Evolutionary conservation across 2,797 vertebrate genomes (phyloP).

Genomic region (Tokudaia tokunoshimensis): DNA sequence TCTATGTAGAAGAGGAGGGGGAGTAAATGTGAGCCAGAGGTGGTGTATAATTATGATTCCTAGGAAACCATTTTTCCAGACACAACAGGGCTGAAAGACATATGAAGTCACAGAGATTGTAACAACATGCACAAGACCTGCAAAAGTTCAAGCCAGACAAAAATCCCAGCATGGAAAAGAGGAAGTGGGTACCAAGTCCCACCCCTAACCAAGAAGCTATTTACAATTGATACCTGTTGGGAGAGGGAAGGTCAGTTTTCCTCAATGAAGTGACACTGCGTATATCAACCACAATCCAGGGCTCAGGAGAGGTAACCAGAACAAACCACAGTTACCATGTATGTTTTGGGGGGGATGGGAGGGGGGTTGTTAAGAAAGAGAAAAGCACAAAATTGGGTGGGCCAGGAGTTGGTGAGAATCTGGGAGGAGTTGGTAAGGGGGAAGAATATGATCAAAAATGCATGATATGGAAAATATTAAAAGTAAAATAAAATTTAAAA

Average conservation of each 20-base stretch:
- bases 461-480: neutral
- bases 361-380: neutral
- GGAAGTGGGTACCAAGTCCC: neutral
- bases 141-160: no score
- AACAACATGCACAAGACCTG: neutral
- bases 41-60: neutral
- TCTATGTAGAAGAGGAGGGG: neutral
- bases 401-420: neutral
- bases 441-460: neutral
- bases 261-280: neutral
- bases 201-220: neutral
- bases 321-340: neutral
- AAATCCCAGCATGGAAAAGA: neutral
- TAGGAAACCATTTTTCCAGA: neutral
- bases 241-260: neutral
- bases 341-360: no score
- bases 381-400: neutral
- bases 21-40: neutral
- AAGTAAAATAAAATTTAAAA: neutral
- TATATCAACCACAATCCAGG: neutral
- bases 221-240: neutral
- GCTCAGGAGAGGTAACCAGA: neutral
- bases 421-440: neutral
- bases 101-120: neutral
- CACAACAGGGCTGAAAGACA: neutral